Base-by-base conservation (phyloP, 2,113 vertebrate species). In the Parotia lawesii region DNA sequence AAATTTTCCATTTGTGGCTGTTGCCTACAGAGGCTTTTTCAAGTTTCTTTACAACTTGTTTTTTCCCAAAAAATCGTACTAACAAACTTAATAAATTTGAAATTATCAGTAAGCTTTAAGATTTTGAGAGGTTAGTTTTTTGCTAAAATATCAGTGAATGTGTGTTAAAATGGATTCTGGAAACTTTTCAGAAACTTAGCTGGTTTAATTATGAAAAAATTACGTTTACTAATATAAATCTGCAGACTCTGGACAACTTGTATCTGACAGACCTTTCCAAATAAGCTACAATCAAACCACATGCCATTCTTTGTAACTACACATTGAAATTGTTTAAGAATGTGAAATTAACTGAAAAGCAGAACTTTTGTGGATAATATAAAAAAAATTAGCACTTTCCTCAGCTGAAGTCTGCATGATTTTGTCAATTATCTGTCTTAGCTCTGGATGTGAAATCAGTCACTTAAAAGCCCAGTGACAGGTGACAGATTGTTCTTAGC, bases 361-460 rank as follows among this genome's bases (percentile, higher is more conserved):
- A 87, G 45, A 24, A 48, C 38, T 62, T 40, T 22, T 42, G 24
- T 60, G 27, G 28, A 67, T 78, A 92, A 93, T 15, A 25, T n/a
- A 6, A 14, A 0, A 50, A 70, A 64, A 87, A 62, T 11, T 25
- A 87, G 81, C 54, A 56, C 74, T 89, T 94, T 79, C 73, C 58
- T 87, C 61, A 72, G 13, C 20, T 69, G 50, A 75, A 79, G n/a
- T 64, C 81, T 82, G 53, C 42, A 85, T 0, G 2, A 71, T 70
- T 90, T 90, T 9, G 9, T 90, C 90, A 89, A 79, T 93, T 93
- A 87, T 42, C 81, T 75, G 37, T 89, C 77, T 95, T 72, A 87
- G 44, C 37, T 96, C 67, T 89, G 58, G 53, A 85, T 75, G 50
- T 75, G 37, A 81, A 94, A 91, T 85, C 78, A 69, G 48, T 50